Base-by-base conservation (phyloP, 2,113 vertebrate genomes). In the Ranitomeya imitator region DNA sequence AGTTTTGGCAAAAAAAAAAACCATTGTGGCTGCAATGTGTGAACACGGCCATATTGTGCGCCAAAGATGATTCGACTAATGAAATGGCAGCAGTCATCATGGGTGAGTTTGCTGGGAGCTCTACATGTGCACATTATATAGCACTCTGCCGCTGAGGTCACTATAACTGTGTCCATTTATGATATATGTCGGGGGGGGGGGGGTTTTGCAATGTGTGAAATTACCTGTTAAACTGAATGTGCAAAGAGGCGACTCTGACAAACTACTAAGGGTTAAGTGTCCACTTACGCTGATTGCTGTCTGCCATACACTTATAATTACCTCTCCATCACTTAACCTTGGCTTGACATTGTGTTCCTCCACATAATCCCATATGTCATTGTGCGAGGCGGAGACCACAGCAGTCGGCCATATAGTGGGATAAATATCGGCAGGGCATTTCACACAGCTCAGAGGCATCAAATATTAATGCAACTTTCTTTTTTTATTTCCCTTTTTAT, bases 251-350 rank as follows among this genome's bases (percentile, higher is more conserved):
- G 51, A 23, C 31, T 67, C n/a, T 45, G 37, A 2, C 12, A 19
- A 21, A 52, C 0, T 11, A 16, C 12, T 14, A 83, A 84, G 87
- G 55, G 67, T 89, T 89, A 89, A 78, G 14, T 15, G 51, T 67
- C 79, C 87, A 89, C 87, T 89, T 85, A 89, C 18, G 23, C 51
- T 89, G 81, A 89, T 89, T 85, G 71, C 87, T 79, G 51, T 18
- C 37, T 83, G 71, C 69, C 71, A 83, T 83, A 65, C 55, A 83
- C 61, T 89, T 67, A 65, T 67, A 67, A 89, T 89, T 67, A 89
- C 61, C 73, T 69, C 74, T 89, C 69, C 31, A 69, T 74, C 82
- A 79, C 81, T 85, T 89, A 89, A 61, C 87, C 87, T 89, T 89
- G 73, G 51, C 23, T 26, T 85, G 87, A 89, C 81, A 79, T 89